Evolutionary conservation across 2,113 vertebrate genomes (phyloP).

Genomic region (Datnioides undecimradiatus): DNA sequence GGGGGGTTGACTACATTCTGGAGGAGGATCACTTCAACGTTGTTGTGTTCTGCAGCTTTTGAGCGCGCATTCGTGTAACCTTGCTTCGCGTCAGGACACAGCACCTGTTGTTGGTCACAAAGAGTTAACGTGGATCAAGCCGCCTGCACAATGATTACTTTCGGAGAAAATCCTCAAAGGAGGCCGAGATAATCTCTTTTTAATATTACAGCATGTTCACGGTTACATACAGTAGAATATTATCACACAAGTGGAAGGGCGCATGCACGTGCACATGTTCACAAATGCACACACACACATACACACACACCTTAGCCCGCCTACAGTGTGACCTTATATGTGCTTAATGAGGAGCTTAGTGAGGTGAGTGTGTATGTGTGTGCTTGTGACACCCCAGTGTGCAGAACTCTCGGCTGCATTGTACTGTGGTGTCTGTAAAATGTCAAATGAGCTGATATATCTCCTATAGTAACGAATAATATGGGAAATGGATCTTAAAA

Average conservation of each 20-base stretch:
- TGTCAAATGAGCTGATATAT: constrained; percentile 21
- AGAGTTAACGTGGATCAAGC: constrained; percentile 57
- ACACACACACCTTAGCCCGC: no score
- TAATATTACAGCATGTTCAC: constrained; percentile 62
- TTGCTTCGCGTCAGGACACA: no score
- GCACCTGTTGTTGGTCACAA: constrained; percentile 37
- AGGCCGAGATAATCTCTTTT: constrained; percentile 72
- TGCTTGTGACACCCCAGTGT: constrained; percentile 51
- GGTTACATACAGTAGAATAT: constrained; percentile 35
- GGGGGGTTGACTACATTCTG: neutral
- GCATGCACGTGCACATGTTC: constrained; percentile 5
- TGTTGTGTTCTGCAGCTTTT: neutral
- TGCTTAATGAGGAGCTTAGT: no score
- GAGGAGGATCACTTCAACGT: neutral
- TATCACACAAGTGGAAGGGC: constrained; percentile 28
- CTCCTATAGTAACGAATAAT: neutral
- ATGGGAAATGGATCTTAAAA: neutral
- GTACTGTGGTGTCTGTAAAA: constrained; percentile 17
- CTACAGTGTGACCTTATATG: no score
- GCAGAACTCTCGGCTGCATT: constrained; percentile 32
- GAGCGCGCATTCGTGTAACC: neutral
- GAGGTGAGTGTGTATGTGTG: constrained; percentile 47
- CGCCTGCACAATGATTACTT: constrained; percentile 70
- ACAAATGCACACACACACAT: constrained; percentile 1
- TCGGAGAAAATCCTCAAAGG: constrained; percentile 70